phyloP scores from a whole-genome alignment of 2,888 invertebrate species.

The Diaperis boleti region DNA sequence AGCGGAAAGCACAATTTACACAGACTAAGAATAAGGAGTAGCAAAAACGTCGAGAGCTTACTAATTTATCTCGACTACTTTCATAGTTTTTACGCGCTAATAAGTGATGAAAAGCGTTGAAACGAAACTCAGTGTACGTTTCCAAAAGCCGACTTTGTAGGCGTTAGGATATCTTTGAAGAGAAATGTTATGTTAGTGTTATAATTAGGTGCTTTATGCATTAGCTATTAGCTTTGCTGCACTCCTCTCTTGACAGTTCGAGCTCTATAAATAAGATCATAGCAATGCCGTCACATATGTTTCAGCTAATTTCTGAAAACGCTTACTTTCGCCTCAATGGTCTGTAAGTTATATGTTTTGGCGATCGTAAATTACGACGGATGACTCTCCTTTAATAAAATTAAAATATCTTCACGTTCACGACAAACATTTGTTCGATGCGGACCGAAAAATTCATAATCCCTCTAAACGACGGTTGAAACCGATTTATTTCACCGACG shows the following conservation, averaged over 20 bases:
- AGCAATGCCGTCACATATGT: constrained; percentile 55
- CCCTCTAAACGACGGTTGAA: neutral
- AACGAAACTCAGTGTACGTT: constrained; percentile 43
- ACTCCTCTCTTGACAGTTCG: constrained; percentile 59
- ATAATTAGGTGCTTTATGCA: constrained; percentile 62
- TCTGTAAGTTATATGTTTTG: constrained; percentile 41
- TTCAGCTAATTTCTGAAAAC: constrained; percentile 58
- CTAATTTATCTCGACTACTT: constrained; percentile 46
- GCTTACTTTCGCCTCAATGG: constrained; percentile 44
- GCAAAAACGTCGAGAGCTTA: constrained; percentile 32
- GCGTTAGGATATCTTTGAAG: constrained; percentile 49
- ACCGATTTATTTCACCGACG: constrained; percentile 14
- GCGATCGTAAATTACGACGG: constrained; percentile 42
- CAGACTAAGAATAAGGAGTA: constrained; percentile 24
- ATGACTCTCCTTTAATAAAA: constrained; percentile 38
- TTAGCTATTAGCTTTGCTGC: constrained; percentile 61
- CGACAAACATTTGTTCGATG: constrained; percentile 8
- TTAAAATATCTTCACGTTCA: constrained; percentile 16
- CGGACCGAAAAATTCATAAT: constrained; percentile 5
- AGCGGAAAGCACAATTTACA: constrained; percentile 21
- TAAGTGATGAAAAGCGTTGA: constrained; percentile 48
- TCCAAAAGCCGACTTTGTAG: constrained; percentile 44
- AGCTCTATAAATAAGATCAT: constrained; percentile 60
- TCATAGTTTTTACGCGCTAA: constrained; percentile 46
- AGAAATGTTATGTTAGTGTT: constrained; percentile 58